These are phyloP conservation scores for Nannoperca australis DNA, from an alignment of 2,797 vertebrate species.

Conservation along the genomic window DNA sequence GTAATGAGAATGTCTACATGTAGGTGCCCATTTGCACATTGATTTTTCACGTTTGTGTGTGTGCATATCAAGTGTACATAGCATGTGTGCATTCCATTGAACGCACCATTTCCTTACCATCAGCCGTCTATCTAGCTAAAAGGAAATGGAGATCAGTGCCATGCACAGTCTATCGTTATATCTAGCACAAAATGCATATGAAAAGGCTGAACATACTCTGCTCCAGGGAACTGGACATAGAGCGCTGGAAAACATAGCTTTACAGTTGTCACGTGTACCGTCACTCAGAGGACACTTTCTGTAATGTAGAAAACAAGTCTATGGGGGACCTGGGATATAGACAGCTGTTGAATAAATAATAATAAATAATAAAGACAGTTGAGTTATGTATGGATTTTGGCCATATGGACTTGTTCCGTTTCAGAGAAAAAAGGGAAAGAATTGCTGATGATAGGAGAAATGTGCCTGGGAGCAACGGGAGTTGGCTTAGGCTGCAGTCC, in stretches of 20 bases:
- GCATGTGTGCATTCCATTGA: conserved; percentile 56
- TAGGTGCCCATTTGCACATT: conserved; percentile 36
- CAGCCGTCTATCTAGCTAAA: conserved; percentile 49
- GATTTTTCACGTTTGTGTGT: conserved; percentile 37
- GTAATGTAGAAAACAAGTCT: conserved; percentile 36
- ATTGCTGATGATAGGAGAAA: conserved; percentile 28
- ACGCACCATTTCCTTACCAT: conserved; percentile 62
- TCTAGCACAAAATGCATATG: conserved; percentile 32
- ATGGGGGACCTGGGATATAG: conserved; percentile 23
- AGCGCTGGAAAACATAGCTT: conserved; percentile 18
- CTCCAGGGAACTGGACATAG: conserved; percentile 14
- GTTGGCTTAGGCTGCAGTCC: conserved; percentile 23
- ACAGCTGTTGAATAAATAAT: conserved; percentile 61
- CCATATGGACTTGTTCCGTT: conserved; percentile 42
- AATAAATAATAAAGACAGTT: conserved; percentile 7
- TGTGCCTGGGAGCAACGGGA: conserved; percentile 34
- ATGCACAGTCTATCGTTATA: conserved; percentile 24
- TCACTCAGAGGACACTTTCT: conserved; percentile 27
- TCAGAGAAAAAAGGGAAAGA: conserved; percentile 15
- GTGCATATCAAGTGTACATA: conserved; percentile 12
- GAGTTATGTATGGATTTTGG: conserved; percentile 41
- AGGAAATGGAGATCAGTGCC: conserved; percentile 17
- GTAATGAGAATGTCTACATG: conserved; percentile 50
- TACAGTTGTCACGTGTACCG: conserved; percentile 27
- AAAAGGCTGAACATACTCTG: conserved; percentile 13